Percentiles rank a stretch among this genome's conserved stretches.
Conservation (phyloP, 1,140 invertebrate species). For the Zaprionus nigranus region DNA sequence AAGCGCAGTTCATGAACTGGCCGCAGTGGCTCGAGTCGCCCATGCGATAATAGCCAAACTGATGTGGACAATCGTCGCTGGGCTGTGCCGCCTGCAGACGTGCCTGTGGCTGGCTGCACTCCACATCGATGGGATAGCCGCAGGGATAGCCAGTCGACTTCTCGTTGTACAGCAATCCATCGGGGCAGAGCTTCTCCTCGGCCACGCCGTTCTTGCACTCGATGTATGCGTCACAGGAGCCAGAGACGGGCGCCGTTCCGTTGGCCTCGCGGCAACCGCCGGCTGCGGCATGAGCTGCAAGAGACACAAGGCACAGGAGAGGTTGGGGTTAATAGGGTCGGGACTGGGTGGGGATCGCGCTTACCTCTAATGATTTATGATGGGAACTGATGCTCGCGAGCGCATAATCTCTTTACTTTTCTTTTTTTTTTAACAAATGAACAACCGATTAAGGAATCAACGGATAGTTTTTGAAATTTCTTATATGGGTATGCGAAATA, state of each 20-base stretch:
- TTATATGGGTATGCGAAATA: not conserved
- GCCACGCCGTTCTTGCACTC: conserved; percentile 89
- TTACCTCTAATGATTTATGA: conserved; percentile 81
- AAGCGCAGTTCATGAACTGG: conserved; percentile 93
- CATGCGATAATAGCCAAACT: conserved; percentile 92
- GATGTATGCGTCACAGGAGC: conserved; percentile 90
- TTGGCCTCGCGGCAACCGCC: conserved; percentile 70
- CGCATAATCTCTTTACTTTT: conserved; percentile 10
- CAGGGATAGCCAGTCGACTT: conserved; percentile 91
- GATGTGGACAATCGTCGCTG: conserved; percentile 92
- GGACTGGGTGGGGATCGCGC: conserved; percentile 30
- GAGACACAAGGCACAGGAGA: conserved; percentile 36
- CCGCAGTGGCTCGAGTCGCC: conserved; percentile 91
- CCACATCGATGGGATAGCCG: conserved; percentile 92
- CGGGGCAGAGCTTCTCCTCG: conserved; percentile 92
- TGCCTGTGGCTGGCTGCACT: conserved; percentile 89
- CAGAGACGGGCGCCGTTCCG: conserved; percentile 87
- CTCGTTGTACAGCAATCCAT: conserved; percentile 93
- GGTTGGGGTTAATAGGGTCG: conserved; percentile 54
- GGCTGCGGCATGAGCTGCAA: conserved; percentile 64
- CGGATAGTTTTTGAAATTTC: not conserved
- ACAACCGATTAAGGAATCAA: not conserved
- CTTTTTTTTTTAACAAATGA: conserved; percentile 27
- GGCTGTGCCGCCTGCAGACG: conserved; percentile 86
- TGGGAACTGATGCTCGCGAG: conserved; percentile 59